Evolutionary conservation across 2,113 vertebrate genomes (phyloP).

Genomic region (Mustela nigripes): DNA sequence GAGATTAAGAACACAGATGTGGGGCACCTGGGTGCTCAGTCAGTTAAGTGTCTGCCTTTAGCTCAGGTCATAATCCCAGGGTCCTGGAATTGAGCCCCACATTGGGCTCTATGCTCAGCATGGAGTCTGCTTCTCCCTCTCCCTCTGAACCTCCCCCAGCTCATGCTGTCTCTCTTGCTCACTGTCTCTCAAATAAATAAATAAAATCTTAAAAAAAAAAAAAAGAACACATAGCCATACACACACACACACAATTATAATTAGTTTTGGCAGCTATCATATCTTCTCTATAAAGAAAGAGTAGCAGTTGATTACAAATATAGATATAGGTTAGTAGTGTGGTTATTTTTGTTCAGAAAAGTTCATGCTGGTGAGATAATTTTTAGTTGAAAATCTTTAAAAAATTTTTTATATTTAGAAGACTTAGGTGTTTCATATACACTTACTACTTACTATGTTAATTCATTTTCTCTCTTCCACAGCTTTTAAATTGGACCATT

Average conservation of each 20-base stretch:
- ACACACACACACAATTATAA: background rate
- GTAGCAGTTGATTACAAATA: background rate
- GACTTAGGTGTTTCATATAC: background rate
- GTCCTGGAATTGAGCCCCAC: too few species aligned
- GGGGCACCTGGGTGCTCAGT: too few species aligned
- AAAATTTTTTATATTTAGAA: background rate
- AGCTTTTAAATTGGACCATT: background rate
- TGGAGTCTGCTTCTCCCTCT: too few species aligned
- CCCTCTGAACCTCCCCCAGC: too few species aligned
- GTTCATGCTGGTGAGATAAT: background rate
- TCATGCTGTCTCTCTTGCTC: too few species aligned
- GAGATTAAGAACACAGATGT: background rate
- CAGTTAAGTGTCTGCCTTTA: too few species aligned
- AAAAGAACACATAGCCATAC: background rate
- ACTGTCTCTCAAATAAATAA: too few species aligned
- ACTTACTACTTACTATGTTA: constrained; percentile 1
- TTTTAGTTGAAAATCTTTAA: background rate
- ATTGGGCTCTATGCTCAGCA: too few species aligned
- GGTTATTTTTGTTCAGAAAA: background rate
- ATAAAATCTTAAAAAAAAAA: too few species aligned
- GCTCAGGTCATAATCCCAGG: too few species aligned
- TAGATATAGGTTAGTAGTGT: background rate
- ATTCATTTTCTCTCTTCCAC: constrained; percentile 42
- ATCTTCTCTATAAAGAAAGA: background rate
- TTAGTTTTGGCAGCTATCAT: background rate